Evolutionary conservation across 2,113 vertebrate species (phyloP).

Genomic region (Piprites chloris): DNA sequence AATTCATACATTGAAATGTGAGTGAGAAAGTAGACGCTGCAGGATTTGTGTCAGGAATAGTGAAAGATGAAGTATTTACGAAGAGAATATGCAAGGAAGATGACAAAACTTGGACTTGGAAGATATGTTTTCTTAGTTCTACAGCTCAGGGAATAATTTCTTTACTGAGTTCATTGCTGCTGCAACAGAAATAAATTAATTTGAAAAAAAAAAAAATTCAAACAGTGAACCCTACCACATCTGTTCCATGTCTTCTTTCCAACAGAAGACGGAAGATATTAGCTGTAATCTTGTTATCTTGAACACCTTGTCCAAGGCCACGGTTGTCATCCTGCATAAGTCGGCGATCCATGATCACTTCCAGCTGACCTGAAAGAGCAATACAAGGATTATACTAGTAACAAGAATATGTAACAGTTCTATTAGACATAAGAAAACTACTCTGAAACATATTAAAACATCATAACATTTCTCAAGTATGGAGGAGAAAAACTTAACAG

Average conservation of each 20-base stretch:
- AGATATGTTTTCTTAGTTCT: not conserved
- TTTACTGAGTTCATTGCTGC: not conserved
- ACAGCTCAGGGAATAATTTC: not conserved
- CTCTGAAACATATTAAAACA: not conserved
- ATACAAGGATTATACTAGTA: not conserved
- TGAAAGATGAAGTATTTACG: not conserved
- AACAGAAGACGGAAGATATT: conserved; percentile 85
- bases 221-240: conserved; percentile 68
- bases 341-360: conserved; percentile 90
- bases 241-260: conserved; percentile 74
- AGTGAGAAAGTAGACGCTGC: not conserved
- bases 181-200: not conserved
- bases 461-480: not conserved
- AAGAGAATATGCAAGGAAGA: not conserved
- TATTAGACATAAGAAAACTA: not conserved
- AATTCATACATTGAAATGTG: not conserved
- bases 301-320: conserved; percentile 90
- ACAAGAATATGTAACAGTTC: not conserved
- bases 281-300: conserved; percentile 92
- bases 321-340: conserved; percentile 95
- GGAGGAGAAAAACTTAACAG: not conserved
- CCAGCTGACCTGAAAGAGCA: conserved; percentile 82
- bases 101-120: not conserved
- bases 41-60: not conserved
- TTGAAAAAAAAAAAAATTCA: not conserved